Base-by-base conservation (phyloP, 30 jellyfish, hydroid and myxozoan species). In the Aurelia coerulea region DNA sequence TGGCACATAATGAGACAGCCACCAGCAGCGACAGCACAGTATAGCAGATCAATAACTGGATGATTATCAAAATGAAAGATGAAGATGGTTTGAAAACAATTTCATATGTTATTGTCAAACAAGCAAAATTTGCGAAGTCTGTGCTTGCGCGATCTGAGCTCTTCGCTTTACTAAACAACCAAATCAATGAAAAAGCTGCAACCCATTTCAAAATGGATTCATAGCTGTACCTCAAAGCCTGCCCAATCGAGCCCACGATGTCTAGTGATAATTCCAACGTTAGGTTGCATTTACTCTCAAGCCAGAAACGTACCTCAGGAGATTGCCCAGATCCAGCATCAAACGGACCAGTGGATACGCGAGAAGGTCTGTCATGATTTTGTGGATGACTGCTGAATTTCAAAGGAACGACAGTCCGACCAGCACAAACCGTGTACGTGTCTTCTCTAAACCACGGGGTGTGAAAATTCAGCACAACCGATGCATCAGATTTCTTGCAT, bases 371-470 rank as follows among this genome's bases (percentile, higher is more conserved):
- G 14, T 39, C 9, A 19, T 4, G 53, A 65, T 39, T 3, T 17
- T 17, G 18, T 70, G 37, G 80, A 17, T 52, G 65, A 31, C 54
- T 62, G 41, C 29, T 29, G 56, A 78, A 78, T 34, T 37, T 64
- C 77, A 78, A 46, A 2, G 32, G 39, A 18, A 78, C 46, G 0
- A 35, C 70, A 19, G 50, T 41, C 4, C 51, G 51, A 9, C 56
- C 46, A 8, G 41, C 37, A 37, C 54, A 68, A 18, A 62, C 79
- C 16, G 2, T 59, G 70, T 71, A n/a, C 4, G 41, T 64, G 53
- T 79, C 91, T 74, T 88, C 96, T 10, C 54, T 59, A 17, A 72
- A 63, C 96, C 96, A 88, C 1, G 96, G 96, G n/a, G 62, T 73
- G 17, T 46, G 84, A 72, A 88, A 79, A 4, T 62, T 31, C 14